Evolutionary conservation across 2,113 vertebrate genomes (phyloP).

Genomic region (Pterophyllum scalare): DNA sequence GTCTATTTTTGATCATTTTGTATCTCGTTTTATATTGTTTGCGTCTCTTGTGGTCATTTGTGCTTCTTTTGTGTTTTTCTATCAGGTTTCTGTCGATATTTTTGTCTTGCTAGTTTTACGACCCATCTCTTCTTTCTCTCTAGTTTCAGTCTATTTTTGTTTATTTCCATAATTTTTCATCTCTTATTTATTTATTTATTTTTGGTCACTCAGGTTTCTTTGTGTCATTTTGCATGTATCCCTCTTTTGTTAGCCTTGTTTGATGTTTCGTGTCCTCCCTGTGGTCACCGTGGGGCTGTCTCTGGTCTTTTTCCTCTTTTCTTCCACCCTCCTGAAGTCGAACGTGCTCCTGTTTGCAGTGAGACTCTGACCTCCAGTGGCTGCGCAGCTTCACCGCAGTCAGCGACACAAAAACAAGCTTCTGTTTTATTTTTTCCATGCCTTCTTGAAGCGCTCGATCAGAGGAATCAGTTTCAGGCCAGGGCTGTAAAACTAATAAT

Average conservation of each 20-base stretch:
- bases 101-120: neutral
- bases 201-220: neutral
- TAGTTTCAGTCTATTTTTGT: neutral
- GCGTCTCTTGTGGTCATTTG: no score
- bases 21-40: neutral
- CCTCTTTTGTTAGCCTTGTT: neutral
- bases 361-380: slow-evolving; percentile 27
- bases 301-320: neutral
- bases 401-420: neutral
- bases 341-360: neutral
- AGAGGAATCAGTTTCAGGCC: neutral
- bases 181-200: neutral
- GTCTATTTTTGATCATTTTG: neutral
- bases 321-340: neutral
- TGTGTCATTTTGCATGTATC: neutral
- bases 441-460: neutral
- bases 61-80: neutral
- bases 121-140: neutral
- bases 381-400: neutral
- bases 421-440: no score
- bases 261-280: neutral
- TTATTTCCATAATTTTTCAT: neutral
- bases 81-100: neutral
- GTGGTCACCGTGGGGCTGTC: neutral
- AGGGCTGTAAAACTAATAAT: neutral